Evolutionary conservation across 1,140 invertebrate species (phyloP).

Genomic region (Holotrichia oblita): DNA sequence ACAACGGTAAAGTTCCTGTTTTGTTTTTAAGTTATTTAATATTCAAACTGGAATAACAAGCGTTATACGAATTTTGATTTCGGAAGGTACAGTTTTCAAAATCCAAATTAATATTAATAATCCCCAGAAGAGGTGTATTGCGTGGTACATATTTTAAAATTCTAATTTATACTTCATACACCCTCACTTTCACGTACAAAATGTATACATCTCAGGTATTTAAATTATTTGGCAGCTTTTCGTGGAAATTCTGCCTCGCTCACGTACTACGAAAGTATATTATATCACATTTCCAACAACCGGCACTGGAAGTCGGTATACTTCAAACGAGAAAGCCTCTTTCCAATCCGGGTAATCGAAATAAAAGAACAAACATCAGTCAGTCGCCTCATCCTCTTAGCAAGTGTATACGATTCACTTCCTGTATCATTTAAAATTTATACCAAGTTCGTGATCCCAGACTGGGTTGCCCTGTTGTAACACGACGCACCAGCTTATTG

Average conservation of each 20-base stretch:
- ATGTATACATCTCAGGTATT: not conserved
- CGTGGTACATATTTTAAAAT: not conserved
- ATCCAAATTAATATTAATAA: not conserved
- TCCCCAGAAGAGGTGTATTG: not conserved
- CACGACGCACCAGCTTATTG: not conserved
- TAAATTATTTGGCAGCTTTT: conserved; percentile 15
- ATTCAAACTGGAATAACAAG: not conserved
- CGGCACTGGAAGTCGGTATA: not conserved
- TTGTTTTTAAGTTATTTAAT: not conserved
- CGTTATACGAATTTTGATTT: not conserved
- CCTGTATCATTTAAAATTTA: conserved; percentile 18
- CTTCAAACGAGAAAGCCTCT: not conserved
- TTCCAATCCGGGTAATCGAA: not conserved
- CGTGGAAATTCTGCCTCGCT: not conserved
- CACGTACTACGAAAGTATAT: not conserved
- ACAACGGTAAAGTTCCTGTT: not conserved
- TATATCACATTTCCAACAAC: not conserved
- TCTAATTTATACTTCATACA: conserved; percentile 10
- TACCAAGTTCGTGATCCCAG: not conserved
- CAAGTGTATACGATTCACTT: not conserved
- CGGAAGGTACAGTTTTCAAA: not conserved
- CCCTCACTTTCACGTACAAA: not conserved
- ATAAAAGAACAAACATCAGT: conserved; percentile 10
- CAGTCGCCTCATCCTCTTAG: not conserved
- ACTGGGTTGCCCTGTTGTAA: not conserved